A percentile compares a stretch with the other conserved stretches of the same genome.
Conservation (phyloP, 2,888 invertebrate genomes). For the Steinernema scapterisci region DNA sequence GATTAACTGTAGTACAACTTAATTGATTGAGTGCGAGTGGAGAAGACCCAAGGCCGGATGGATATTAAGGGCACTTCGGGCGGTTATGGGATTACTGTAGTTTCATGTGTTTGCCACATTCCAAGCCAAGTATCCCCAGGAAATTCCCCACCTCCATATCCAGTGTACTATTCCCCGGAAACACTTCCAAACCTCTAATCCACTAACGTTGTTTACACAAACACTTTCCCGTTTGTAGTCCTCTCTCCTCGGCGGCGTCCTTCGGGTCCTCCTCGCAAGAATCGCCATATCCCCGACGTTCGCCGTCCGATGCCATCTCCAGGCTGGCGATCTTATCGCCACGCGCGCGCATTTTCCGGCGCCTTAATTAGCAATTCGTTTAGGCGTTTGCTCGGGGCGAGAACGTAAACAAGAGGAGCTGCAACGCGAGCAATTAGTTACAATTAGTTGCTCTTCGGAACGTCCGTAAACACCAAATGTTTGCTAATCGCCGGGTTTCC, state of each 20-base stretch:
- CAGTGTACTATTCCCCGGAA: too few species aligned
- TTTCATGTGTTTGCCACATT: too few species aligned
- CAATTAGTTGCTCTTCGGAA: constrained; percentile 4
- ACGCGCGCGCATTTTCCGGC: constrained; percentile 1
- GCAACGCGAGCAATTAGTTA: constrained; percentile 13
- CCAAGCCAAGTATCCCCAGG: too few species aligned
- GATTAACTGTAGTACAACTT: constrained; percentile 16
- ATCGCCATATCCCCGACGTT: not conserved
- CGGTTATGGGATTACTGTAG: too few species aligned
- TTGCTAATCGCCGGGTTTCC: constrained; percentile 1
- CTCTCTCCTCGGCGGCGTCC: too few species aligned
- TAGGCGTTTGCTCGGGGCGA: not conserved
- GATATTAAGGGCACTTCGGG: not conserved
- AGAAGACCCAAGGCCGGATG: constrained; percentile 1
- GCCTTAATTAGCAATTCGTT: constrained; percentile 22
- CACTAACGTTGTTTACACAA: too few species aligned
- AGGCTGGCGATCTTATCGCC: not conserved
- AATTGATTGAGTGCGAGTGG: constrained; percentile 3
- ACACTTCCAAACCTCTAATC: too few species aligned
- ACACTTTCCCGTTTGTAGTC: too few species aligned
- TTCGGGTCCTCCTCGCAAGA: constrained; percentile 5
- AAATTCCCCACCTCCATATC: too few species aligned
- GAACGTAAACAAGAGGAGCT: not conserved
- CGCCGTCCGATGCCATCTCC: not conserved
- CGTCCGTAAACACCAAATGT: constrained; percentile 26